Evolutionary conservation across 2,797 vertebrate species (phyloP).

Genomic region (Eupleurogrammus muticus): DNA sequence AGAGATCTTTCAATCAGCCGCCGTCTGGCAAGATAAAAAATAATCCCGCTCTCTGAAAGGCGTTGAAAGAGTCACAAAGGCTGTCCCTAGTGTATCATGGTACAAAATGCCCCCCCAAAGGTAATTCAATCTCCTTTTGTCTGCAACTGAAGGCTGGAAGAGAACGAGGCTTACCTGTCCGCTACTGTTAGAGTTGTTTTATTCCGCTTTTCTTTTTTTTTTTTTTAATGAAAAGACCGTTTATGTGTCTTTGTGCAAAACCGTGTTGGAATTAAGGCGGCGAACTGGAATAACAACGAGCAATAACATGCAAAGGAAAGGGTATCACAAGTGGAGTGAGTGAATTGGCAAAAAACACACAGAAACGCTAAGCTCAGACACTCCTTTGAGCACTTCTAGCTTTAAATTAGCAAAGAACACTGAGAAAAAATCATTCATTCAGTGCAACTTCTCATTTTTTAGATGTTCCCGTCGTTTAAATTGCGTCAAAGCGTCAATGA

Average conservation of each 20-base stretch:
- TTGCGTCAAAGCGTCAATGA: too few relatives aligned
- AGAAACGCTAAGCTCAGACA: background rate
- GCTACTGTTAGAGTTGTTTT: background rate
- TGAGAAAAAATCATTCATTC: background rate
- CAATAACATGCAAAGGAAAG: background rate
- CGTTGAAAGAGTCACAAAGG: conserved; percentile 71
- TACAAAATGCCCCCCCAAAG: conserved; percentile 52
- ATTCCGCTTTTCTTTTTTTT: too few relatives aligned
- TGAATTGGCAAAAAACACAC: background rate
- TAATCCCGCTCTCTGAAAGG: conserved; percentile 68
- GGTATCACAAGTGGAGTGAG: background rate
- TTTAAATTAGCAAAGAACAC: background rate
- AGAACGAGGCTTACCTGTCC: conserved; percentile 44
- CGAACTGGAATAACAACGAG: background rate
- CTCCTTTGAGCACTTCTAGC: background rate
- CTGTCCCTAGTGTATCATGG: conserved; percentile 64
- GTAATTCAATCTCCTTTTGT: conserved; percentile 69
- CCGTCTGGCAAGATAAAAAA: conserved; percentile 70
- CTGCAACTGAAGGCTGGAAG: conserved; percentile 33
- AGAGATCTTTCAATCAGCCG: conserved; percentile 66
- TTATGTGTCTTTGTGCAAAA: background rate
- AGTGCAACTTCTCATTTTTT: background rate
- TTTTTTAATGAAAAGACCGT: background rate
- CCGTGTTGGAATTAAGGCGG: background rate
- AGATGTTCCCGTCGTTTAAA: background rate